phyloP scores from a whole-genome alignment of 1,140 invertebrate genomes.

The Hesperophylax magnus region DNA sequence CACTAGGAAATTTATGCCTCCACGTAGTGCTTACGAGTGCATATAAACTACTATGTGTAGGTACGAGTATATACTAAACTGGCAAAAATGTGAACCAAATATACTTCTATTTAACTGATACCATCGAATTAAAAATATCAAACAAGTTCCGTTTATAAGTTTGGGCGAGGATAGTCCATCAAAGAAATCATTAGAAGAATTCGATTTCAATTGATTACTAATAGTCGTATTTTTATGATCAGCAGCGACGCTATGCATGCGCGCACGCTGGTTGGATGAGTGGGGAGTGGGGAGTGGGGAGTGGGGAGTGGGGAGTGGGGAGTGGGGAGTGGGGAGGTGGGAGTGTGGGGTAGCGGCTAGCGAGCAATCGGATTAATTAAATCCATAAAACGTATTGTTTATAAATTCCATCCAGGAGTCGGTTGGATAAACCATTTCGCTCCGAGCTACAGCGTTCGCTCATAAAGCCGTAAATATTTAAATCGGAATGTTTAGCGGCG shows the following conservation, averaged over 20 bases:
- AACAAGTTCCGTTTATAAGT: no score
- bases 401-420: neutral
- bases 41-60: no score
- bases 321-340: neutral
- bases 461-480: constrained; percentile 16
- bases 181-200: no score
- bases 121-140: no score
- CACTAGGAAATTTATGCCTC: neutral
- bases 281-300: neutral
- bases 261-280: neutral
- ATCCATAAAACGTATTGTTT: constrained; percentile 3
- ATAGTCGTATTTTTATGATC: no score
- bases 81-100: no score
- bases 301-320: neutral
- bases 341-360: no score
- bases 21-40: neutral
- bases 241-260: no score
- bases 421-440: neutral
- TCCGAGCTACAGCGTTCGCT: neutral
- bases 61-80: no score
- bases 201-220: no score
- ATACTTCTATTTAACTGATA: no score
- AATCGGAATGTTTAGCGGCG: constrained; percentile 25
- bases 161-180: no score
- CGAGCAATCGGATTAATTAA: constrained; percentile 19